Conservation (phyloP, 2,888 invertebrate genomes). For the Drosophila neonasuta region DNA sequence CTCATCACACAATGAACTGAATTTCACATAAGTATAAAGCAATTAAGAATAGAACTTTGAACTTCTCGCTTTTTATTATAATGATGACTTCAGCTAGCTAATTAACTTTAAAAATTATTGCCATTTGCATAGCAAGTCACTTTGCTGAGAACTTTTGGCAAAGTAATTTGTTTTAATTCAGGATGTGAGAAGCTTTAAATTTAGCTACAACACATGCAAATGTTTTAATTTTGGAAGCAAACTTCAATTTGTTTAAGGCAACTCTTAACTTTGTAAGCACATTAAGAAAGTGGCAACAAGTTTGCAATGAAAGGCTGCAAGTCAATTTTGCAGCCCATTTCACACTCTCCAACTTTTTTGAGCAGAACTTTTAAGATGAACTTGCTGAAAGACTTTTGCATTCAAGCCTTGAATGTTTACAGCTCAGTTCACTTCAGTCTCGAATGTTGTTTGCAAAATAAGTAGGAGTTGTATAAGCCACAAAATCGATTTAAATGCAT, state of each 20-base stretch:
- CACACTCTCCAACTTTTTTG: not conserved
- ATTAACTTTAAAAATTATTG: not conserved
- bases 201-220: too few relatives aligned
- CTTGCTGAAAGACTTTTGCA: not conserved
- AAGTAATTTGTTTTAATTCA: constrained; percentile 2
- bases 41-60: constrained; percentile 2
- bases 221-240: not conserved
- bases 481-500: constrained; percentile 18
- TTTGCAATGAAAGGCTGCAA: not conserved
- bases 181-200: not conserved
- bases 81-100: constrained; percentile 2
- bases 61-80: not conserved
- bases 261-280: not conserved
- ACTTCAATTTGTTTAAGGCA: not conserved
- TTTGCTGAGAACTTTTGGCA: not conserved
- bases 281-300: not conserved
- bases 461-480: not conserved
- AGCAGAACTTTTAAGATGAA: not conserved
- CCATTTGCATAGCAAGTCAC: not conserved
- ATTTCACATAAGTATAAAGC: not conserved
- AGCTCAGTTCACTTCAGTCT: not conserved
- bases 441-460: not conserved
- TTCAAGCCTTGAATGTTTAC: not conserved
- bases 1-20: not conserved
- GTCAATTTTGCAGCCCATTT: not conserved